Conservation (phyloP, 2,113 vertebrate species). For the Brevimyrus niger region DNA sequence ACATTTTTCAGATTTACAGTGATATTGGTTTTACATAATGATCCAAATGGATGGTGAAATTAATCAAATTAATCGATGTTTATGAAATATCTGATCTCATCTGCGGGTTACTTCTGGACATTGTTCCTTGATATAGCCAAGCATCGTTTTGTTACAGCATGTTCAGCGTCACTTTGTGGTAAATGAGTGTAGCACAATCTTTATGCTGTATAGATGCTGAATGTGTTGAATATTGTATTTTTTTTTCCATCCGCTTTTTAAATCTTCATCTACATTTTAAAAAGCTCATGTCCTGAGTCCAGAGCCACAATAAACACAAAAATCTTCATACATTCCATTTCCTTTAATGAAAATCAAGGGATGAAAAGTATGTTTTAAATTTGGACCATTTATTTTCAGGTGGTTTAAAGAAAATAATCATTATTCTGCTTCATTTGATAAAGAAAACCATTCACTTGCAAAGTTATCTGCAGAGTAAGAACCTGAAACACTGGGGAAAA, state of each 20-base stretch:
- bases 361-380: conserved; percentile 1
- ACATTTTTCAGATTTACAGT: background rate
- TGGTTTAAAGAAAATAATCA: conserved; percentile 1
- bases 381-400: background rate
- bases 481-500: background rate
- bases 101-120: background rate
- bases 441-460: background rate
- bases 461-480: background rate
- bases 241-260: too few species aligned
- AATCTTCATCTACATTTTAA: background rate
- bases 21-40: background rate
- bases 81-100: background rate
- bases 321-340: background rate
- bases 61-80: background rate
- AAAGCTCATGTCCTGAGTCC: background rate
- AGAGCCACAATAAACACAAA: background rate
- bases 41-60: background rate
- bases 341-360: background rate
- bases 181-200: background rate
- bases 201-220: background rate
- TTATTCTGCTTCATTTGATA: conserved; percentile 3
- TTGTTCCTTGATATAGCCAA: background rate
- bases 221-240: background rate
- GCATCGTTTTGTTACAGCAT: background rate
- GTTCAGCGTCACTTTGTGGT: background rate